Base-by-base conservation (phyloP, 2,113 vertebrate genomes). In the Phoxinus phoxinus region DNA sequence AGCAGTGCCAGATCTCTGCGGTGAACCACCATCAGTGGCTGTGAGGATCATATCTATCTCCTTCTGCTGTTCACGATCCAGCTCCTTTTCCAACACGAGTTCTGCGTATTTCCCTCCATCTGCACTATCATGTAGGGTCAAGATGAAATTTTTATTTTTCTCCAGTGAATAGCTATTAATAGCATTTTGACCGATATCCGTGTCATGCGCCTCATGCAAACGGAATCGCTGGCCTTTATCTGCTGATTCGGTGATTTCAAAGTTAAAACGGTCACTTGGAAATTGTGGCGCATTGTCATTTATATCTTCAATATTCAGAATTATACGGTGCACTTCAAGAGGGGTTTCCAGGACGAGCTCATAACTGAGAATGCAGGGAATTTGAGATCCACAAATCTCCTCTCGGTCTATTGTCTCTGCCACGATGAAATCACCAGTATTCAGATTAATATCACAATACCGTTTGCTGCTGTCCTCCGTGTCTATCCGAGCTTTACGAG, bases 181-280 rank as follows among this genome's bases (percentile, higher is more conserved):
- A 2, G 90, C 90, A 10, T 96, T 96, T 6, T 63, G 87, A 35
- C 91, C 93, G n/a, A 93, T 89, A 74, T 96, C 95, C 27, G 86
- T 30, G 37, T 95, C 95, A 77, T 89, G 86, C 0, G 94, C 94
- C 63, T 88, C 85, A 21, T 91, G 89, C 69, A 96, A 85, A 5
- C 85, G 51, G 74, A 94, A 94, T 46, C 89, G 92, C 12, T 90
- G 86, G 0, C 94, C 95, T 23, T 92, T 91, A 13, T 2, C 6
- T 0, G 89, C 90, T 6, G 87, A 93, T 32, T 95, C 94, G 6
- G 0, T 81, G 2, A 95, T 92, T 71, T 93, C 89, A 6, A 95
- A 79, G 2, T 44, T 23, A 37, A 90, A 82, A 13, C 32, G 37
- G 1, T 90, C 85, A 19, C 80, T 85, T 0, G 6, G 44, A 81